These are phyloP conservation scores for Phorcus lineatus DNA, from an alignment of 2,888 invertebrate species.

Conservation along the genomic window DNA sequence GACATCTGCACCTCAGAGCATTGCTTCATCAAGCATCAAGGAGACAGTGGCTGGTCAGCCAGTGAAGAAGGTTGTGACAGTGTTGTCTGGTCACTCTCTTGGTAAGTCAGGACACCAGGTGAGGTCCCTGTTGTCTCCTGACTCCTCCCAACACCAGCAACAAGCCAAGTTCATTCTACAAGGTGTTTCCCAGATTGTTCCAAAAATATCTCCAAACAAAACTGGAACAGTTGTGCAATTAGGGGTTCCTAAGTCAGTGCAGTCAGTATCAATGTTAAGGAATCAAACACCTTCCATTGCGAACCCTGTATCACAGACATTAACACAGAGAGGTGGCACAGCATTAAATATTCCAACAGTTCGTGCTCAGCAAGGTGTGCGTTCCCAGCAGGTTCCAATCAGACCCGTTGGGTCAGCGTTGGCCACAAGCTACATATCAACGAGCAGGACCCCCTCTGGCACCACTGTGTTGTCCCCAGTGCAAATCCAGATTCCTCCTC, in stretches of 20 bases:
- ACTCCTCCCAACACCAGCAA: background rate
- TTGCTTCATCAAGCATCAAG: background rate
- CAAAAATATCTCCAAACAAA: background rate
- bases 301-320: background rate
- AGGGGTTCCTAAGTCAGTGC: background rate
- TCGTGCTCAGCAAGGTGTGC: background rate
- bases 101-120: background rate
- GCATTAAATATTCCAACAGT: background rate
- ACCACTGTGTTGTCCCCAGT: background rate
- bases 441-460: background rate
- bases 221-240: background rate
- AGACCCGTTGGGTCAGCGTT: background rate
- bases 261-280: background rate
- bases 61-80: background rate
- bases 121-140: background rate
- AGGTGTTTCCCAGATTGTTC: conserved; percentile 1
- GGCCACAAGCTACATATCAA: background rate
- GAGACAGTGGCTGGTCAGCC: background rate
- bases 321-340: background rate
- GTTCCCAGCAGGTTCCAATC: background rate
- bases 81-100: background rate
- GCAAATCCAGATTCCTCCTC: conserved; percentile 5
- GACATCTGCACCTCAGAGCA: background rate
- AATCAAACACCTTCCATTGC: background rate
- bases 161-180: conserved; percentile 25